Base-by-base conservation (phyloP, 2,113 vertebrate species). In the Lamprologus lemairii region DNA sequence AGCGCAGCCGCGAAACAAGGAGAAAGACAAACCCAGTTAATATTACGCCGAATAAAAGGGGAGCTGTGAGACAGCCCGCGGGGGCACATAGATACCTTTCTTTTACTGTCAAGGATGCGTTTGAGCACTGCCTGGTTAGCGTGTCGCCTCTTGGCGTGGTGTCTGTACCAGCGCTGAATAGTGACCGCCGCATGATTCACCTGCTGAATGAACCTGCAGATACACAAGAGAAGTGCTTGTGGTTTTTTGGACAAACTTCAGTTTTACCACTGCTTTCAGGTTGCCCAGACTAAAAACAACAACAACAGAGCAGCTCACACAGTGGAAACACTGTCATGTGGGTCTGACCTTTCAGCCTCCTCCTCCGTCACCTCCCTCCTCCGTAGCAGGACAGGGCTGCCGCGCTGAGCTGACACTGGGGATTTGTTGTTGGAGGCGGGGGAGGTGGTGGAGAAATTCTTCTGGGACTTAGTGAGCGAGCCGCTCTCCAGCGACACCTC, bases 91-190 rank as follows among this genome's bases (percentile, higher is more conserved):
- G 16, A 80, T 83, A 99, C 98, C 97, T 98, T 97, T 71, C 93
- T 96, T 93, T 97, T 97, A 55, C 95, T 92, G 3, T 93, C 83
- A 26, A 97, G 93, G 79, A 98, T 84, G 14, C 65, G 94, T 17
- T 87, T 94, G 73, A 98, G 95, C 2, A 87, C 89, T 0, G 95
- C 91, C 0, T 97, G 93, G 2, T 95, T 94, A 0, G 89, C 87
- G 42, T 31, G 91, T 28, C 42, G 97, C 21, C 89, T 95, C 63
- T 92, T 95, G 1, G 88, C 60, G 23, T 97, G 97, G 6, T 28
- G 95, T 5, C 98, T 94, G 96, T 97, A 99, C 98, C 98, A 99
- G 80, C 97, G 97, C 96, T 99, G 98, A 94, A 99, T 99, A 82
- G 96, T 97, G 82, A 99, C 85, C 0, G 97, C 98, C 0, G 98